A percentile compares a stretch with the other conserved stretches of the same genome.
Conservation (phyloP, 2,797 vertebrate genomes). For the Schizopygopsis malacanthus region DNA sequence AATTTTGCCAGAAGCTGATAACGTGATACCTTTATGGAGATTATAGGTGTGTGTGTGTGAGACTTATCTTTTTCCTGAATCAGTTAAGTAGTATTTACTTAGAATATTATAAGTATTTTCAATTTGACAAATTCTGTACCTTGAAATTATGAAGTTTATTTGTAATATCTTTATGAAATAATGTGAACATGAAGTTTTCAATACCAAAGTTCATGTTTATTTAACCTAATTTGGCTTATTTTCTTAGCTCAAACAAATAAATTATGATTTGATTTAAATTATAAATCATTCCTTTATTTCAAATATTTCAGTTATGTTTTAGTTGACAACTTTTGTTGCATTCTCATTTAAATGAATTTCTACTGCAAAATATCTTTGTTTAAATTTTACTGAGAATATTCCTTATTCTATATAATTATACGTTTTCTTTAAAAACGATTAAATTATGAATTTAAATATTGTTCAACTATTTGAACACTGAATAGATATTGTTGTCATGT, state of each 20-base stretch:
- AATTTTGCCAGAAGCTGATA: neutral
- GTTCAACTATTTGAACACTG: neutral
- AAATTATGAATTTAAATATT: no score
- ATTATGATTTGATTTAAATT: neutral
- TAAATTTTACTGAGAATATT: neutral
- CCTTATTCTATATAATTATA: neutral
- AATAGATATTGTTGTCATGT: neutral
- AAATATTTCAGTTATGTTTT: neutral
- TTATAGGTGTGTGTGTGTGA: neutral
- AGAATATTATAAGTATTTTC: no score
- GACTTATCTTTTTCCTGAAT: no score
- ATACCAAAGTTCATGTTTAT: neutral
- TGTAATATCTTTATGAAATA: neutral
- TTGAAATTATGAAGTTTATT: no score
- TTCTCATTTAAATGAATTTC: no score
- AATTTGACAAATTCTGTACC: no score
- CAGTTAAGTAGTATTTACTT: no score
- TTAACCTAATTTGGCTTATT: neutral
- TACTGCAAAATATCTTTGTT: no score
- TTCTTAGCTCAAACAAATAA: neutral
- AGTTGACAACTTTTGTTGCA: no score
- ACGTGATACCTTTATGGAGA: neutral
- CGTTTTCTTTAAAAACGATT: no score
- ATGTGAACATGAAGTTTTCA: neutral
- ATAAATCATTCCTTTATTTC: neutral